Base-by-base conservation (phyloP, 2,888 invertebrate species). In the Nomada ferruginata region DNA sequence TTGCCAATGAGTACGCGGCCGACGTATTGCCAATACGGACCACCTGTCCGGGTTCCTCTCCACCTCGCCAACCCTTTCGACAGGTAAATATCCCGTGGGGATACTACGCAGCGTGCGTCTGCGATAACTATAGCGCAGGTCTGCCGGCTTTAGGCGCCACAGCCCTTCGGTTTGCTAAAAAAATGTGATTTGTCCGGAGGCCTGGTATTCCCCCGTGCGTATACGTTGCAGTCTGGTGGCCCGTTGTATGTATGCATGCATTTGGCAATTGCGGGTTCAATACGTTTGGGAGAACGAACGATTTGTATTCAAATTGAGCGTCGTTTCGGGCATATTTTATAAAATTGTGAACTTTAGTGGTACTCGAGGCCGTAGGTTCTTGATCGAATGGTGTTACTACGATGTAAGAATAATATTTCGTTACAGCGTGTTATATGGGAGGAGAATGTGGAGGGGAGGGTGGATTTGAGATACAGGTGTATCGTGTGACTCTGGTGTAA, bases 131-230 rank as follows among this genome's bases (percentile, higher is more conserved):
- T 76, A 79, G 82, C 87, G 82, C 76, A 76, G 82, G 83, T 83
- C 26, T 10, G 77, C 63, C 82, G 78, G 86, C 87, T 87, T 91
- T 88, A 87, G 89, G 89, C 90, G 90, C 91, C 91, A 89, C 88
- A 87, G 89, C 23, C 20, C 7, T 20, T 9, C 15, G 15, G 90
- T 91, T 87, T 89, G 85, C 88, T 36, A 88, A 88, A 90, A 90
- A 91, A 90, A 90, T 88, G 84, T 79, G 86, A 86, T 79, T 73
- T 76, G 76, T 81, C 87, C 86, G n/a, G 18, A 87, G 47, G 47
- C 47, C 0, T 0, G 47, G 13, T 47, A 15, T 47, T 3, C 87
- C 89, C 85, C 86, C 85, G 78, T 79, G 82, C 84, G 52, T 84
- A 82, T 86, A 3, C 84, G 82, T 82, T 76, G 82, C 84, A 83